Base-by-base conservation (phyloP, 2,888 invertebrate genomes). In the Oxytorus armatus region DNA sequence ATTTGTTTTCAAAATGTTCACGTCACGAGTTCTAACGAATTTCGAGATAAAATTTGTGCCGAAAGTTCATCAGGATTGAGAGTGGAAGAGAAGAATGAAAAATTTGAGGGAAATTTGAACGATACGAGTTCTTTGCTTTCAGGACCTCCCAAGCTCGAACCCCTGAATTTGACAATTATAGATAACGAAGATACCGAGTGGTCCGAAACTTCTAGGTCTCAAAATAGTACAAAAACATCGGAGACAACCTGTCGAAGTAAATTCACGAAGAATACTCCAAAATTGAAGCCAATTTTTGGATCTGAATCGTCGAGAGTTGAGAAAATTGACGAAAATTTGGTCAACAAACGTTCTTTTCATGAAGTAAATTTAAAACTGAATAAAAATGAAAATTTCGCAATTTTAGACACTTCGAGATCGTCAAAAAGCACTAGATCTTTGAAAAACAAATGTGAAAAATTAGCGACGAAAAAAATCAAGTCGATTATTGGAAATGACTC, bases 131-230 rank as follows among this genome's bases (percentile, higher is more conserved):
- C 42, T 3, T 0, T n/a, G 1, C 36, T 59, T 1, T 44, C 63
- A 11, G 68, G 14, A 55, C 23, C 25, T 18, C 21, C 55, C 1
- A 73, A 39, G 2, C 49, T 80, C 3, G 80, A 57, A 53, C 69
- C 76, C 11, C 25, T 80, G 10, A 47, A 76, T 68, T 73, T 80
- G 16, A 7, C n/a, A 7, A 65, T 49, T 3, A 23, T 70, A 14
- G 29, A 10, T 39, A 57, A 51, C 33, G 39, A 42, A 21, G 69
- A n/a, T 5, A 8, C 14, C 1, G 66, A 74, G 14, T 5, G 14
- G 3, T 39, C n/a, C 1, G 21, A 36, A 11, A 74, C 55, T 23
- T 55, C 18, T 10, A 55, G 63, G 23, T 79, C 74, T 4, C 55
- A 2, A 49, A 47, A 14, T 25, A 63, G 53, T 25, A 1, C n/a